Evolutionary conservation across 2,888 invertebrate species (phyloP).

Genomic region (Philereme transversata): DNA sequence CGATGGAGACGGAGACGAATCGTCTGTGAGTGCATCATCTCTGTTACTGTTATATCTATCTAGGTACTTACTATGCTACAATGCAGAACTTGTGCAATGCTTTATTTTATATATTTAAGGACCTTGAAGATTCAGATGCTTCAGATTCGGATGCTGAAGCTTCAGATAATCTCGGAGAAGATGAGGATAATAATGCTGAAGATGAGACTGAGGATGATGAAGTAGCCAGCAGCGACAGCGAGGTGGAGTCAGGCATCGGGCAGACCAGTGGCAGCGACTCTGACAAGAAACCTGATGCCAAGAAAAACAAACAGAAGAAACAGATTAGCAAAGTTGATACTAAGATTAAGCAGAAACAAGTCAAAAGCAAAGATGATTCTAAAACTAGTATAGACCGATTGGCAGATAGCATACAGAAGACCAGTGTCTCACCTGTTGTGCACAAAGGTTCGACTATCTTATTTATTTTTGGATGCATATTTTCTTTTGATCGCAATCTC

Average conservation of each 20-base stretch:
- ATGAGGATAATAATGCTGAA: slow-evolving; percentile 52
- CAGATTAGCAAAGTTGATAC: slow-evolving; percentile 12
- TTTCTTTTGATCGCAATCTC: too few species aligned
- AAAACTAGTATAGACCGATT: slow-evolving; percentile 53
- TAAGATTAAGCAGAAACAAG: slow-evolving; percentile 32
- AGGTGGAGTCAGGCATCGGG: slow-evolving; percentile 3
- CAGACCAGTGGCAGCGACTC: slow-evolving; percentile 51
- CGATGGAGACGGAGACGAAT: slow-evolving; percentile 49
- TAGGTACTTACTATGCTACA: neutral
- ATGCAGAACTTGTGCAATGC: neutral
- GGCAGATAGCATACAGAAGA: slow-evolving; percentile 58
- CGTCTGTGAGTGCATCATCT: slow-evolving; percentile 58
- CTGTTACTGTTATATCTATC: neutral
- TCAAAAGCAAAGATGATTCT: slow-evolving; percentile 20
- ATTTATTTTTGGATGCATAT: too few species aligned
- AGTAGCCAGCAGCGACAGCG: slow-evolving; percentile 55
- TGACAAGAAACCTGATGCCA: slow-evolving; percentile 39
- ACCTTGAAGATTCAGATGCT: slow-evolving; percentile 62
- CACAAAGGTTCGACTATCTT: slow-evolving; percentile 56
- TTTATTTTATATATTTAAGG: slow-evolving; percentile 44
- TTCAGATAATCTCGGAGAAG: slow-evolving; percentile 29
- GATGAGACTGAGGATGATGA: slow-evolving; percentile 56
- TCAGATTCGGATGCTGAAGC: slow-evolving; percentile 31
- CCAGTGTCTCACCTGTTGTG: slow-evolving; percentile 60
- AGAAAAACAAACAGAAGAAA: slow-evolving; percentile 33